These are phyloP conservation scores for Addax nasomaculatus DNA, from an alignment of 2,113 vertebrate genomes.

Conservation along the genomic window DNA sequence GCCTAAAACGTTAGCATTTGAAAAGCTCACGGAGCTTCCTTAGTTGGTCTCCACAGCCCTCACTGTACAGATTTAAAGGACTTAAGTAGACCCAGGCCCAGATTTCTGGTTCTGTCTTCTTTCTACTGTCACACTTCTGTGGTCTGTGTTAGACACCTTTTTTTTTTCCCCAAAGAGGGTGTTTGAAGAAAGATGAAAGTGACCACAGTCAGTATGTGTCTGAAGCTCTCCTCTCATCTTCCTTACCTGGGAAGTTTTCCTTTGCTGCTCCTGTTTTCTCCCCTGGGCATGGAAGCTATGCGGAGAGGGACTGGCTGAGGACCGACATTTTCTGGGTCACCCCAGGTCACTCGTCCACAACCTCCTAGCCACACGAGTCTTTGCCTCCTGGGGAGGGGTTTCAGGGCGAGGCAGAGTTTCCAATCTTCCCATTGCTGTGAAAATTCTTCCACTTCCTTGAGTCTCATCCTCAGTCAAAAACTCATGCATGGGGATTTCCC, in stretches of 20 bases:
- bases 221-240: background rate
- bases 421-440: background rate
- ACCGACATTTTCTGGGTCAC: background rate
- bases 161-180: background rate
- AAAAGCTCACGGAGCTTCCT: background rate
- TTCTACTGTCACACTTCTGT: background rate
- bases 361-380: accelerated
- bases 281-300: background rate
- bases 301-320: too few relatives aligned
- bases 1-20: background rate
- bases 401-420: background rate
- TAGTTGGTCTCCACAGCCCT: background rate
- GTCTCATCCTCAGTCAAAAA: background rate
- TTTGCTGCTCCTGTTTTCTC: background rate
- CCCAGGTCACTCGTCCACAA: background rate
- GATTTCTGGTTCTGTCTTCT: background rate
- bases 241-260: background rate
- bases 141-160: background rate
- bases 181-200: background rate
- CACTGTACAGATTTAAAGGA: background rate
- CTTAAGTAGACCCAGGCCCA: background rate
- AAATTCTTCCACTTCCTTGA: background rate
- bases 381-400: background rate
- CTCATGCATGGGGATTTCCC: background rate
- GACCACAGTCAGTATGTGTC: background rate